Conservation (phyloP, 2,888 invertebrate genomes). For the Stenodera caucasica region DNA sequence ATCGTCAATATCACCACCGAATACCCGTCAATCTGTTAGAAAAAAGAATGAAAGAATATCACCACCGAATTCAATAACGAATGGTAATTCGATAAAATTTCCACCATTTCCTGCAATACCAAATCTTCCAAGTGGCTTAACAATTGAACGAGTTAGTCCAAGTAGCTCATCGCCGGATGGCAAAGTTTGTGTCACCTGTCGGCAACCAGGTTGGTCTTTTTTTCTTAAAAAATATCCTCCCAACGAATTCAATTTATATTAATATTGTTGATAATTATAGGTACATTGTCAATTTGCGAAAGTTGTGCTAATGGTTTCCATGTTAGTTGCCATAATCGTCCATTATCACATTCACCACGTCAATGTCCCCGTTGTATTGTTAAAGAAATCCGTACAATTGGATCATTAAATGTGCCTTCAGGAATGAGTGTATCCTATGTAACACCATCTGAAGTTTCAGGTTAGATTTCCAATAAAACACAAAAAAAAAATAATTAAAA, state of each 20-base stretch:
- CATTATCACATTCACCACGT: conserved; percentile 54
- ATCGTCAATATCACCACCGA: conserved; percentile 57
- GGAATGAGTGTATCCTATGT: conserved; percentile 51
- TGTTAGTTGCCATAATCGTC: conserved; percentile 58
- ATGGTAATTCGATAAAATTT: conserved; percentile 19
- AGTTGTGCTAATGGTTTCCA: conserved; percentile 59
- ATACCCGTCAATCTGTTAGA: conserved; percentile 56
- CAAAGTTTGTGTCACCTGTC: conserved; percentile 56
- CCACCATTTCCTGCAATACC: conserved; percentile 53
- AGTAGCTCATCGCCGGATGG: conserved; percentile 50
- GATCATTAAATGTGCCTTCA: conserved; percentile 48
- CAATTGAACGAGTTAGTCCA: conserved; percentile 58
- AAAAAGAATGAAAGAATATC: conserved; percentile 46
- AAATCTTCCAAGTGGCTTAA: conserved; percentile 59
- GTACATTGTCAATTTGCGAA: conserved; percentile 57
- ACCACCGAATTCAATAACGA: conserved; percentile 34
- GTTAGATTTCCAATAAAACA: conserved; percentile 39
- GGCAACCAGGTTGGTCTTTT: conserved; percentile 55
- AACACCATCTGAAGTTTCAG: conserved; percentile 47
- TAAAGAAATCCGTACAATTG: conserved; percentile 47
- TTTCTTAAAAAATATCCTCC: conserved; percentile 7
- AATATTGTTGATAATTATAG: conserved; percentile 40
- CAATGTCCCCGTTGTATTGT: conserved; percentile 58
- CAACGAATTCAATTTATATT: background rate
- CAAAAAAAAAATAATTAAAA: background rate